Percentiles rank a stretch among this genome's conserved stretches.
These are phyloP conservation scores for Bombus pascuorum DNA, from an alignment of 1,140 invertebrate genomes.

Conservation along the genomic window DNA sequence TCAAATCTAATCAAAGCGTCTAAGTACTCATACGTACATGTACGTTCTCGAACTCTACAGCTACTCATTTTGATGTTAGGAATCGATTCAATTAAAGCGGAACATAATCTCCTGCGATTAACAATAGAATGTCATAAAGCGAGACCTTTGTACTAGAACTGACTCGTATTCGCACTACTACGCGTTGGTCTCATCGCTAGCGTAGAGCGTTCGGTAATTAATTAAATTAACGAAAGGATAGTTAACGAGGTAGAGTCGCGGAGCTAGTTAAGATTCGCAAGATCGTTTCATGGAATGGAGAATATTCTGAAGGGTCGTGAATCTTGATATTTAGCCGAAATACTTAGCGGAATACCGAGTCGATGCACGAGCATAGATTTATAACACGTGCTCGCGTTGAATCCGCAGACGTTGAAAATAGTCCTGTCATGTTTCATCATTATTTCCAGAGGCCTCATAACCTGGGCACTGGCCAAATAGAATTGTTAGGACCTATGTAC, in stretches of 20 bases:
- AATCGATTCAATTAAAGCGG: too few relatives aligned
- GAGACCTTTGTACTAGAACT: neutral
- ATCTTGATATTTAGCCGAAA: slow-evolving; percentile 6
- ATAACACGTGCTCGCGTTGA: slow-evolving; percentile 19
- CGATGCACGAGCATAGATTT: slow-evolving; percentile 26
- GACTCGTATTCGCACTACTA: neutral
- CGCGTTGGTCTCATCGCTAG: neutral
- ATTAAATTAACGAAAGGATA: neutral
- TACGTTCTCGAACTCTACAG: too few relatives aligned
- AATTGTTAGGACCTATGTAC: neutral
- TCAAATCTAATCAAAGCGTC: too few relatives aligned
- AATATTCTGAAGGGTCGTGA: neutral
- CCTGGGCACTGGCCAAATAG: slow-evolving; percentile 30
- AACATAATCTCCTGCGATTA: too few relatives aligned
- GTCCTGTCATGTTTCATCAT: slow-evolving; percentile 46
- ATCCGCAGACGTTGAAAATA: slow-evolving; percentile 38
- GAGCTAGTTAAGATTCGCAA: neutral
- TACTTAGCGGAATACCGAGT: neutral
- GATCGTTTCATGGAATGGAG: neutral
- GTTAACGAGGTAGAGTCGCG: neutral
- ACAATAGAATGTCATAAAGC: neutral
- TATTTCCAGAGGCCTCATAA: slow-evolving; percentile 29
- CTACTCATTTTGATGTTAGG: too few relatives aligned
- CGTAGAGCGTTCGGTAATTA: neutral
- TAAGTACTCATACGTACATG: too few relatives aligned